Evolutionary conservation across 2,113 vertebrate species (phyloP), one percentile per base, ranked within the genome.

Genomic region (Pterocles orientalis): DNA sequence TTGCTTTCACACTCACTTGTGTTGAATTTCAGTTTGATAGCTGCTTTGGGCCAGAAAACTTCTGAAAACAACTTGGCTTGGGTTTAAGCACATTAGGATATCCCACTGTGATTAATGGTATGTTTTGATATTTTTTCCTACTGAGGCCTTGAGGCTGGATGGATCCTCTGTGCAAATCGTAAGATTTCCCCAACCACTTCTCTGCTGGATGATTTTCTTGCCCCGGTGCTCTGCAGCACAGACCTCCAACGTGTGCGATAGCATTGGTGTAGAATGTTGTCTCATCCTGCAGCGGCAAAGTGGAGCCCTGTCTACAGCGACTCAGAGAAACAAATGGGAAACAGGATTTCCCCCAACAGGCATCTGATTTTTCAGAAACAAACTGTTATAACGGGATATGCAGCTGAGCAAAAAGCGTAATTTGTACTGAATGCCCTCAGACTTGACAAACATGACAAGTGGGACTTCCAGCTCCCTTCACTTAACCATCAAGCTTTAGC

Each of bases 271-370:
- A 45, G 91, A 89, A 81, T 3, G 10, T 41, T 6, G 0, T 57
- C 61, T 91, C 29, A 0, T 56, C 54, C 64, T 69, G 87, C 21
- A 1, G 91, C 0, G 0, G 45, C 33, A 34, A 9, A 17, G 65
- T 36, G 4, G 17, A 76, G 23, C 56, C 72, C 82, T 56, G 47
- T 54, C 51, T 58, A 12, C 64, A 65, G 58, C 71, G 57, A 3
- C 72, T 82, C 25, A 14, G 56, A 86, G 57, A 57, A 86, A 73
- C 47, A 88, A 94, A 62, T 56, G 86, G 92, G 76, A 95, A 97
- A 86, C 86, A 86, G 92, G 79, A 96, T 92, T 96, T 96, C 82
- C 92, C 73, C 51, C 79, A 57, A 39, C 19, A 90, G 43, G 51
- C 34, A 0, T 53, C 33, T 68, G 80, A 71, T 70, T 95, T 92